These are phyloP conservation scores for Stictonetta naevosa DNA, from an alignment of 2,113 vertebrate species.

Conservation along the genomic window DNA sequence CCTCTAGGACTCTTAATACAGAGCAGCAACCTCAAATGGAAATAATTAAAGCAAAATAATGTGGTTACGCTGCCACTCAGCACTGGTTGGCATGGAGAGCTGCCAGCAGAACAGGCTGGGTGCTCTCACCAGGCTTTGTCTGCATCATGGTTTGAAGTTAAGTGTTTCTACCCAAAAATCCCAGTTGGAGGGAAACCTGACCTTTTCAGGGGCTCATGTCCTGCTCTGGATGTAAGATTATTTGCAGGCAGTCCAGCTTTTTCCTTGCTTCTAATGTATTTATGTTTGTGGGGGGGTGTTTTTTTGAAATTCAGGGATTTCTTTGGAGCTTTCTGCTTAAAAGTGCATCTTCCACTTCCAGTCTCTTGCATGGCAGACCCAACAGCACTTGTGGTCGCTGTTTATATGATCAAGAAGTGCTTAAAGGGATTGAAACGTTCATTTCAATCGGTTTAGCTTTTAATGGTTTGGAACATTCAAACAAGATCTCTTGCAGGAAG, in stretches of 20 bases:
- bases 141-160: neutral
- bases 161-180: neutral
- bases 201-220: neutral
- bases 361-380: rapidly evolving
- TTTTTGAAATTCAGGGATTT: neutral
- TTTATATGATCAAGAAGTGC: neutral
- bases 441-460: neutral
- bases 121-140: neutral
- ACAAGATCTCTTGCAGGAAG: rapidly evolving
- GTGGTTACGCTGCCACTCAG: neutral
- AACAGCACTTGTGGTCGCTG: rapidly evolving
- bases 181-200: neutral
- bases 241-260: neutral
- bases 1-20: neutral
- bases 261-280: neutral
- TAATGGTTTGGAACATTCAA: neutral
- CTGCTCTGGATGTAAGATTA: neutral
- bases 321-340: neutral
- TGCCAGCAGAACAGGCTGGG: neutral
- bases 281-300: neutral
- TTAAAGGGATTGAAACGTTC: neutral
- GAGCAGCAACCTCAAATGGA: neutral
- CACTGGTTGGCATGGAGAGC: neutral
- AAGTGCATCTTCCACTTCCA: neutral
- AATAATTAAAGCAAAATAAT: neutral